These are phyloP conservation scores for Cotesia vestalis DNA, from an alignment of 1,140 invertebrate genomes.

Conservation along the genomic window DNA sequence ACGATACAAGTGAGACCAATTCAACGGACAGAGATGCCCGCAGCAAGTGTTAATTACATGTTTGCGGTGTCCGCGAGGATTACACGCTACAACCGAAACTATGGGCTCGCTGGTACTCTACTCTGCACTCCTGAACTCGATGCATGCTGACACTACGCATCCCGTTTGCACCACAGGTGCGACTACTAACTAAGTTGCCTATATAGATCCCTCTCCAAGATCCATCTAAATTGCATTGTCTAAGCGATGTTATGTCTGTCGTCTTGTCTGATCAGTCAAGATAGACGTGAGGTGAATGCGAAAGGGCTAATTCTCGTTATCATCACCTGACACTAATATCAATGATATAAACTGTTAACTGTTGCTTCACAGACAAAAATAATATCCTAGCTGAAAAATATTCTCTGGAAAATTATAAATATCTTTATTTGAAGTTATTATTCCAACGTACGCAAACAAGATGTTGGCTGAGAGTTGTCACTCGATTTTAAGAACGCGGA, in stretches of 20 bases:
- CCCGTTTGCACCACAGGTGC: conserved; percentile 10
- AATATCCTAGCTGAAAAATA: no score
- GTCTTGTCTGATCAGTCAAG: no score
- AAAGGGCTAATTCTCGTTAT: no score
- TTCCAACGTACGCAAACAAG: no score
- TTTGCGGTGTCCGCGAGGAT: conserved; percentile 66
- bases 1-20: conserved; percentile 15
- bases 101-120: conserved; percentile 52
- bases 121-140: conserved; percentile 2
- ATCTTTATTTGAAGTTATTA: no score
- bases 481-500: no score
- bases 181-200: neutral
- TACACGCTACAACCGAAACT: conserved; percentile 66
- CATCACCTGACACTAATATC: no score
- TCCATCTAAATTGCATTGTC: neutral
- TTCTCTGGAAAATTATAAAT: no score
- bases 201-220: neutral
- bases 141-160: conserved; percentile 8
- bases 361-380: no score
- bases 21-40: conserved; percentile 46
- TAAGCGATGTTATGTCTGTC: neutral
- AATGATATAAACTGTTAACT: no score
- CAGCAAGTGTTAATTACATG: conserved; percentile 66
- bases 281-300: no score
- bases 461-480: no score